Conservation (phyloP, 2,888 invertebrate genomes). For the Drosophila anomelani region DNA sequence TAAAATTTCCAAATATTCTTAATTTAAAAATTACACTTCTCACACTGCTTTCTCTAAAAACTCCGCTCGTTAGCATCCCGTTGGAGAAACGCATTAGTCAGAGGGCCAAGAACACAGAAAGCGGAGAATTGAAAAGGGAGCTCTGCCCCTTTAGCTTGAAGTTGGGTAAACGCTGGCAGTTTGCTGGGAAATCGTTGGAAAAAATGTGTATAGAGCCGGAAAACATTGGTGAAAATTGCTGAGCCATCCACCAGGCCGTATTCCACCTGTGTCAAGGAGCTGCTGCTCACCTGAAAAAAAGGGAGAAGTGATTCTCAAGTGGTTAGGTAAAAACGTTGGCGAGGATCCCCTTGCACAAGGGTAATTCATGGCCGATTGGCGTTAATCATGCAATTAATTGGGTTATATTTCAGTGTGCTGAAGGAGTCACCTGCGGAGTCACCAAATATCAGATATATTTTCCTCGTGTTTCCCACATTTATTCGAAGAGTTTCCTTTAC, state of each 20-base stretch:
- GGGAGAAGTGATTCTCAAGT: constrained; percentile 55
- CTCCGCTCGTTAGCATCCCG: constrained; percentile 72
- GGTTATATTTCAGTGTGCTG: constrained; percentile 40
- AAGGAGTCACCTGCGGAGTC: background rate
- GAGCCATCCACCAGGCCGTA: constrained; percentile 57
- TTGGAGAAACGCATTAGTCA: constrained; percentile 75
- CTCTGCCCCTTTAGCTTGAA: constrained; percentile 11
- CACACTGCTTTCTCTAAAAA: constrained; percentile 12
- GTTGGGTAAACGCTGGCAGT: constrained; percentile 45
- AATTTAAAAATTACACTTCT: background rate
- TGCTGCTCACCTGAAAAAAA: constrained; percentile 5
- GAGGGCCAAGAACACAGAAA: constrained; percentile 30
- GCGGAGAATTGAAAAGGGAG: constrained; percentile 30
- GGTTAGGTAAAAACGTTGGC: constrained; percentile 19
- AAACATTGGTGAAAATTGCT: constrained; percentile 59
- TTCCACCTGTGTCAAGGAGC: constrained; percentile 52
- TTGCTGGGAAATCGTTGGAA: constrained; percentile 45
- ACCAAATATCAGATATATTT: background rate
- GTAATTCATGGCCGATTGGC: constrained; percentile 59
- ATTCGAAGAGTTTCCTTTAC: background rate
- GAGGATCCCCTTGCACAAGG: constrained; percentile 22
- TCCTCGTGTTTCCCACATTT: background rate
- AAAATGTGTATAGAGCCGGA: constrained; percentile 10
- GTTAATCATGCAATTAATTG: constrained; percentile 76
- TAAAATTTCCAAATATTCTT: background rate